Evolutionary conservation across 37 sponge, comb jelly and placozoan genomes (phyloP).

Genomic region (Theonella swinhoei): DNA sequence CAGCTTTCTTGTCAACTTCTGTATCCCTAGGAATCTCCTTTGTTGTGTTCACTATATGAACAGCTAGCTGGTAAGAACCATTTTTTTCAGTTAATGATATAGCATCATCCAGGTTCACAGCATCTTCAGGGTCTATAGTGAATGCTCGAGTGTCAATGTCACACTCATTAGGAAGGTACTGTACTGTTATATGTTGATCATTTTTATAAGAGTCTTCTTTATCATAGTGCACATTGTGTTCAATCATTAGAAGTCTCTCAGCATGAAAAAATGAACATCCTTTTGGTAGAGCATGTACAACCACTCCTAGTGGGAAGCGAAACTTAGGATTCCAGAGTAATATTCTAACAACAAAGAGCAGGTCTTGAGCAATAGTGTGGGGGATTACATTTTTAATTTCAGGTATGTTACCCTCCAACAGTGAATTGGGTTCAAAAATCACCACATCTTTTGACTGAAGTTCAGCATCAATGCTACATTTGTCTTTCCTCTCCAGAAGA

Average conservation of each 20-base stretch:
- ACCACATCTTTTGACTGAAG: background rate
- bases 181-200: background rate
- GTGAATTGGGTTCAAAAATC: constrained; percentile 17
- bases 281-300: constrained; percentile 41
- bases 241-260: constrained; percentile 39
- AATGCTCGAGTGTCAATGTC: constrained; percentile 2
- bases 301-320: constrained; percentile 53
- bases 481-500: background rate
- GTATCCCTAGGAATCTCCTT: background rate
- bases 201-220: background rate
- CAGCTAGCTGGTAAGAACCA: constrained; percentile 40
- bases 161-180: background rate
- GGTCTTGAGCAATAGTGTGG: constrained; percentile 19
- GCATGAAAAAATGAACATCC: constrained; percentile 44
- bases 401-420: constrained; percentile 27
- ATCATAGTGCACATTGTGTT: constrained; percentile 8
- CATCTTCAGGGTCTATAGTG: constrained; percentile 61
- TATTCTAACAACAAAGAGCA: constrained; percentile 57
- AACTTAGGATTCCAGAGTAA: constrained; percentile 40
- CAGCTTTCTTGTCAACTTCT: constrained; percentile 7
- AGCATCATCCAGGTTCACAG: constrained; percentile 53
- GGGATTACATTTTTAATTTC: constrained; percentile 47
- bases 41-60: constrained; percentile 41
- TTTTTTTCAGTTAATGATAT: constrained; percentile 11
- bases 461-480: background rate